Evolutionary conservation across 2,888 invertebrate species (phyloP).

Genomic region (Megalurothrips usitatus): DNA sequence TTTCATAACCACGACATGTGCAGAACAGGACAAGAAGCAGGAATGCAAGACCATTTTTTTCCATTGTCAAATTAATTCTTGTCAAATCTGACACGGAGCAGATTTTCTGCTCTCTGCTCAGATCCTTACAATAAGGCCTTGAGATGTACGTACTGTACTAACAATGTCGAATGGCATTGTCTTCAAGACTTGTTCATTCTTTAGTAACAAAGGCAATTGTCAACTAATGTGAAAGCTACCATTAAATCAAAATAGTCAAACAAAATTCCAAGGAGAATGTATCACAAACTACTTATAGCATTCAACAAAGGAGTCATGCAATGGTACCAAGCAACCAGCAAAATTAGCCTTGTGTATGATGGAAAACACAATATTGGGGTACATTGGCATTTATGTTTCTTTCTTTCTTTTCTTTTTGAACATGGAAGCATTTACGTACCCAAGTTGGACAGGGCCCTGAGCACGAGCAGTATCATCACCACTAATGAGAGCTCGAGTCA

Average conservation of each 20-base stretch:
- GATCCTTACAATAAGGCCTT: too few species aligned
- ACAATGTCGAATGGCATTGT: neutral
- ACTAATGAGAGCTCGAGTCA: constrained; percentile 91
- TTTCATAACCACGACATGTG: neutral
- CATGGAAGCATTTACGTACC: constrained; percentile 67
- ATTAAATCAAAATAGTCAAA: neutral
- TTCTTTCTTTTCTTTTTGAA: constrained; percentile 19
- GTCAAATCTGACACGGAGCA: too few species aligned
- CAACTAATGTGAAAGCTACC: neutral
- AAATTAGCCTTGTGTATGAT: neutral
- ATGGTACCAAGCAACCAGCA: constrained; percentile 19
- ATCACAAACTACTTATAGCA: constrained; percentile 29
- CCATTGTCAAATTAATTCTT: too few species aligned
- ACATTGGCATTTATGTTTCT: neutral
- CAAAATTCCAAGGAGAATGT: neutral
- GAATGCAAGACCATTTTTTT: too few species aligned
- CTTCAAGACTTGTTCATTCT: neutral
- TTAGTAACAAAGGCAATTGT: neutral
- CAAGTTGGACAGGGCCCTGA: constrained; percentile 88
- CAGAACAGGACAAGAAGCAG: too few species aligned
- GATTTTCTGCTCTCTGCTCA: too few species aligned
- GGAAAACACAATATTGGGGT: neutral
- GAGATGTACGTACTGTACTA: neutral
- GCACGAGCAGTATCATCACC: constrained; percentile 80
- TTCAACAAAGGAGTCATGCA: constrained; percentile 29